Base-by-base conservation (phyloP, 2,113 vertebrate species). In the Taurulus bubalis region DNA sequence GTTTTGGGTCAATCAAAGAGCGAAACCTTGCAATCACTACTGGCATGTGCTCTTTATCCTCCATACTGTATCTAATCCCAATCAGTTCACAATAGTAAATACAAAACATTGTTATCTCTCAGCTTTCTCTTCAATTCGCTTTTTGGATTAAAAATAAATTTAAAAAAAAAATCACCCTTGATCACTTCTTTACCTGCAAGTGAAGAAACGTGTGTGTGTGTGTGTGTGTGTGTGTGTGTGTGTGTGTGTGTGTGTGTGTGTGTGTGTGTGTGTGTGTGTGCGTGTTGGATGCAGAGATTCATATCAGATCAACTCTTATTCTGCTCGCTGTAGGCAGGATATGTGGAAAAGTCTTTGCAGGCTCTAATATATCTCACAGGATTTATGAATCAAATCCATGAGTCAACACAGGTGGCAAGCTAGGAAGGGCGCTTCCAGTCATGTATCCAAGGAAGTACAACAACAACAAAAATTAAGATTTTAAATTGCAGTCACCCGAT, bases 1-100 rank as follows among this genome's bases (percentile, higher is more conserved):
- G 71, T 32, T 59, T 11, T 56, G 62, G 68, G 71, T 85, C 47
- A 79, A 79, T 49, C 64, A 51, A 45, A 73, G 45, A 11, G 63
- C 34, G n/a, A 77, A 70, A 69, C 6, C 26, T 28, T 22, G 3
- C 49, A 79, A 18, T 11, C 15, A 42, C 4, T 15, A 45, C 3
- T 80, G 36, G 15, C 63, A 63, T 28, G 42, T 45, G 51, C 56
- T 42, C 8, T 28, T 56, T 40, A 40, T 53, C 18, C 12, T 63
- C 38, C 6, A 9, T 32, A 18, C 15, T n/a, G 32, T 24, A 20
- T 71, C 69, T 26, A 58, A 79, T 60, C 34, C 47, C 58, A 69
- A 65, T 72, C 24, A 38, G 2, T 16, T 67, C 8, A 38, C 8
- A 16, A 40, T 15, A 32, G 6, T 34, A 66, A 4, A 60, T 8